A percentile compares a stretch with the other conserved stretches of the same genome.
phyloP scores from a whole-genome alignment of 1,140 invertebrate species.

The Megathymus violae region DNA sequence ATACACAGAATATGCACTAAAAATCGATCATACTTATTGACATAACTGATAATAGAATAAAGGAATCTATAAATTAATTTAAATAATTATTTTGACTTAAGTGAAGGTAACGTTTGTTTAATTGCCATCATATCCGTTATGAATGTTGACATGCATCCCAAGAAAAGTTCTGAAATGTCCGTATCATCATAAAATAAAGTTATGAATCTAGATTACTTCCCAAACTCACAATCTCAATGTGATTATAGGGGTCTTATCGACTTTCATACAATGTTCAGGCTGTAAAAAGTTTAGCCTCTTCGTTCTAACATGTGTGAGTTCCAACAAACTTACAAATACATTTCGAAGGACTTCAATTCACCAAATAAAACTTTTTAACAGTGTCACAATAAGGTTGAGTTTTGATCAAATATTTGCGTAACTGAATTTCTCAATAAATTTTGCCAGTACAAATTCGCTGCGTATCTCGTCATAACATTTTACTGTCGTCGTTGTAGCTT shows the following conservation, averaged over 20 bases:
- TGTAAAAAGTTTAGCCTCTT: constrained; percentile 71
- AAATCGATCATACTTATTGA: too few relatives aligned
- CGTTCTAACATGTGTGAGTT: constrained; percentile 55
- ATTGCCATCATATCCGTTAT: too few relatives aligned
- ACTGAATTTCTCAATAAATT: background rate
- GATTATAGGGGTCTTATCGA: constrained; percentile 63
- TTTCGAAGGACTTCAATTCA: constrained; percentile 6
- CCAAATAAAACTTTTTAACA: constrained; percentile 8
- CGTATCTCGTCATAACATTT: constrained; percentile 72
- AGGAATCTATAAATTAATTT: too few relatives aligned
- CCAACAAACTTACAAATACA: constrained; percentile 40
- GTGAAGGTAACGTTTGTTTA: too few relatives aligned
- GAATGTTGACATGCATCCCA: constrained; percentile 1
- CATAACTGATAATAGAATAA: too few relatives aligned
- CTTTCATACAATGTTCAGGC: constrained; percentile 63
- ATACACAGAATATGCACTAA: too few relatives aligned
- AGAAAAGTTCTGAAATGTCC: constrained; percentile 21
- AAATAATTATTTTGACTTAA: too few relatives aligned
- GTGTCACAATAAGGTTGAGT: constrained; percentile 36
- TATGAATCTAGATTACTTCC: constrained; percentile 45
- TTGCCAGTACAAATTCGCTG: constrained; percentile 53
- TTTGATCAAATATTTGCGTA: constrained; percentile 17
- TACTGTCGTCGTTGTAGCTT: constrained; percentile 54
- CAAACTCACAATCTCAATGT: constrained; percentile 46
- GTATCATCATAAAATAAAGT: constrained; percentile 38